Base-by-base conservation (phyloP, 1,140 invertebrate genomes). In the Copidosoma floridanum region DNA sequence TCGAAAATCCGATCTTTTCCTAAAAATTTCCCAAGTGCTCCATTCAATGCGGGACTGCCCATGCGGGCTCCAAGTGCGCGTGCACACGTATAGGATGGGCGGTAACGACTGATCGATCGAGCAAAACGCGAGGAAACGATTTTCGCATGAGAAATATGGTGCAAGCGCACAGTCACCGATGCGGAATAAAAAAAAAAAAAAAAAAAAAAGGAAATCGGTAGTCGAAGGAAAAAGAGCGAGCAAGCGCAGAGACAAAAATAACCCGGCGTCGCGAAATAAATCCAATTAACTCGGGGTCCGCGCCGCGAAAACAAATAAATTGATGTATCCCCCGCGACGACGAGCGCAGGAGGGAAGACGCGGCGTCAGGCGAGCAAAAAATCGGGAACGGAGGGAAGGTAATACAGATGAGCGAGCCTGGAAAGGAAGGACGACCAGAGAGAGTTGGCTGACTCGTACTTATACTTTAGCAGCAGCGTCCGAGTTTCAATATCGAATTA, bases 281-380 rank as follows among this genome's bases (percentile, higher is more conserved):
- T 71, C 64, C 69, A 72, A 73, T 73, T 73, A 71, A 70, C 62
- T 66, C 56, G 27, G 65, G 54, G n/a, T n/a, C n/a, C n/a, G n/a
- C 27, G 61, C 24, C 37, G 54, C 61, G 68, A 71, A 73, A 73
- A 73, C 68, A 70, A 71, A 73, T 73, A 71, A 69, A 72, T 69
- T 65, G 69, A 72, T 66, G 63, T 65, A 66, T 67, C 61, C 59
- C 59, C 46, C 54, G 56, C 7, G 60, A 63, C 23, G 44, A 47
- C 53, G 55, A 32, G 21, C 44, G 6, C n/a, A n/a, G 43, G 62
- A 65, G 62, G 57, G 58, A 46, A 57, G 59, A n/a, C n/a, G n/a
- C n/a, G n/a, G n/a, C n/a, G n/a, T n/a, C n/a, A n/a, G n/a, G n/a
- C n/a, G n/a, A n/a, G n/a, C n/a, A 65, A 29, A 57, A 57, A 38